Evolutionary conservation across 1,140 invertebrate genomes (phyloP).

Genomic region (Polypedilum pembai): DNA sequence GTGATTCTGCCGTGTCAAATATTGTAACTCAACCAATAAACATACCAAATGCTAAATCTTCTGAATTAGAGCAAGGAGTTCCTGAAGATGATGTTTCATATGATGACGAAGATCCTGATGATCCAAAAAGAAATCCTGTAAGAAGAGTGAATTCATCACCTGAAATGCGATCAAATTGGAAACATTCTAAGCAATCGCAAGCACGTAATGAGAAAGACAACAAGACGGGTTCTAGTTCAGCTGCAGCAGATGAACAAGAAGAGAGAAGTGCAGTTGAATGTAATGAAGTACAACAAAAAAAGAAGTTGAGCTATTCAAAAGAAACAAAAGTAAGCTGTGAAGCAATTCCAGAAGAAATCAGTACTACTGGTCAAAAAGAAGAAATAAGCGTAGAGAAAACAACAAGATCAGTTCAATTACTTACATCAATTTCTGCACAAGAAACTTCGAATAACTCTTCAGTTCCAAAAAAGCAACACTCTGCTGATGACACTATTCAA

Average conservation of each 20-base stretch:
- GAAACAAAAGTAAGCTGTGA: constrained; percentile 77
- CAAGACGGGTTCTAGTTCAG: neutral
- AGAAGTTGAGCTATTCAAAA: constrained; percentile 54
- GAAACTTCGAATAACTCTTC: constrained; percentile 30
- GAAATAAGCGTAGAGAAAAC: neutral
- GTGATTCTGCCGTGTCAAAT: neutral
- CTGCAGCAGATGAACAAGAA: neutral
- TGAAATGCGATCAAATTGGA: constrained; percentile 82
- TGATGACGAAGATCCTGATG: constrained; percentile 45
- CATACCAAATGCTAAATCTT: constrained; percentile 38
- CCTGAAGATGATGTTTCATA: constrained; percentile 45
- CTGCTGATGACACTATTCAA: constrained; percentile 39
- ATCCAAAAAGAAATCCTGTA: constrained; percentile 62
- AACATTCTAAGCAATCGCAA: constrained; percentile 56
- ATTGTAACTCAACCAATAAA: constrained; percentile 35
- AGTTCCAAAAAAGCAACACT: constrained; percentile 41
- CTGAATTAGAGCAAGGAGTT: constrained; percentile 50
- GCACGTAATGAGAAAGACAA: constrained; percentile 36
- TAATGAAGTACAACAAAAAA: constrained; percentile 46
- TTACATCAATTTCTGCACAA: constrained; percentile 30
- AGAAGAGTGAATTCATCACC: constrained; percentile 81
- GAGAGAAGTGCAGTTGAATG: constrained; percentile 42
- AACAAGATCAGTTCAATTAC: neutral
- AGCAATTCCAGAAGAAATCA: constrained; percentile 82
- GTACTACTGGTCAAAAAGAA: constrained; percentile 41